A percentile compares a stretch with the other conserved stretches of the same genome.
Evolutionary conservation across 2,797 vertebrate genomes (phyloP).

Genomic region (Chrosomus eos): DNA sequence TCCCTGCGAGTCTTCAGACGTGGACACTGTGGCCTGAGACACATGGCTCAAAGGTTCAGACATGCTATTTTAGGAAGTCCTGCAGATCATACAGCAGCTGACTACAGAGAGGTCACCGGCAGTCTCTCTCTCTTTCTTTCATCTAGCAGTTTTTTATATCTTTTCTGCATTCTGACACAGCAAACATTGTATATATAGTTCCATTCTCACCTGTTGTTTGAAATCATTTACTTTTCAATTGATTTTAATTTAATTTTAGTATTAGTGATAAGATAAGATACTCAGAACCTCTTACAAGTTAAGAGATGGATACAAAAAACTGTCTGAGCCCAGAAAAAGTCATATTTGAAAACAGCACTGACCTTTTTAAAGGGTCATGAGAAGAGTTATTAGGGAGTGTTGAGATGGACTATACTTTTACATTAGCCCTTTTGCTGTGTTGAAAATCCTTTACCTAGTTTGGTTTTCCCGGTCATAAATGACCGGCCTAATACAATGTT

Average conservation of each 20-base stretch:
- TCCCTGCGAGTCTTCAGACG: slow-evolving; percentile 2
- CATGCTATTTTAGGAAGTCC: slow-evolving; percentile 64
- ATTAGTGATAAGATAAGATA: background rate
- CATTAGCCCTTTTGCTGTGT: background rate
- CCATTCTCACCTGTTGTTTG: background rate
- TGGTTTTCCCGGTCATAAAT: background rate
- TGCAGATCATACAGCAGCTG: slow-evolving; percentile 68
- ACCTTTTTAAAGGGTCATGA: slow-evolving; percentile 6
- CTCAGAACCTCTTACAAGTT: too few species aligned
- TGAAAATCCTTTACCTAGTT: background rate
- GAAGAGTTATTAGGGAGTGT: slow-evolving; percentile 6
- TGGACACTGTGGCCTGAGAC: slow-evolving; percentile 34
- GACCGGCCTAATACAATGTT: background rate
- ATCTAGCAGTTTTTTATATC: background rate
- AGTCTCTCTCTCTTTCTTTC: background rate
- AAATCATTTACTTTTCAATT: background rate
- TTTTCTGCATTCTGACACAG: slow-evolving; percentile 24
- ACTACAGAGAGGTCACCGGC: slow-evolving; percentile 54
- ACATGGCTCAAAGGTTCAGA: slow-evolving; percentile 58
- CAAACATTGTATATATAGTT: background rate
- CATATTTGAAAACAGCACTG: slow-evolving; percentile 11
- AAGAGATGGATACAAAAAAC: background rate
- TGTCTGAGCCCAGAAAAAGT: background rate
- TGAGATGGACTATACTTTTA: background rate
- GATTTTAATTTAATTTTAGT: background rate